Evolutionary conservation across 2,888 invertebrate genomes (phyloP), one percentile per base, ranked within the genome.

Genomic region (Cataglyphis livida): DNA sequence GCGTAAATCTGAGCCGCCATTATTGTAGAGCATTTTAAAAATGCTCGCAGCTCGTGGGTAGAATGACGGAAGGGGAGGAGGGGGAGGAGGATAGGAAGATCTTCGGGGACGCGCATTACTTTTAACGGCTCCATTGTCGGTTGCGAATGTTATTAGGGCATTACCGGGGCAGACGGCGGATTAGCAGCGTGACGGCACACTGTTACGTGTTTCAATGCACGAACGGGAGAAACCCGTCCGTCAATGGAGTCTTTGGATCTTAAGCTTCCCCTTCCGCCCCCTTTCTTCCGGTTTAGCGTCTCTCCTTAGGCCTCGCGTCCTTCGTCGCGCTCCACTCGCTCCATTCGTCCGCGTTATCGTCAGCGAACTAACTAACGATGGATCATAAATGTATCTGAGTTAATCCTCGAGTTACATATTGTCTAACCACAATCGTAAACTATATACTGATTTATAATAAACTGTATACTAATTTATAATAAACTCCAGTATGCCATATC

Each of bases 181-280:
- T 90, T 89, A 88, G 86, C 76, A 84, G 74, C 82, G 64, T 61
- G 84, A 38, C 73, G 44, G 88, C 84, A 83, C 83, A 82, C 81
- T 84, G 90, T 89, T 90, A 84, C 89, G 84, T 84, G 83, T 88
- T 78, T 90, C 85, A 89, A 89, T 89, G 84, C 84, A 12, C 64
- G 41, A 84, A 74, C 83, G 74, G 81, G 88, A 82, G 84, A 62
- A 85, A 79, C 65, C 57, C 48, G 76, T 7, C 61, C 86, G 89
- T 93, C 90, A 92, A 92, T 92, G 90, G 90, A 32, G 73, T 73
- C 87, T 88, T 89, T 81, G 85, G 88, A 84, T 87, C 88, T 90
- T 92, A 91, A 93, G 90, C 91, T 88, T 90, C 89, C 87, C 89
- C 89, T 93, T 92, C 92, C 92, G 92, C 89, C 91, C 90, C 90